A percentile compares a stretch with the other conserved stretches of the same genome.
Conservation (phyloP, 2,797 vertebrate genomes). For the Hoplostethus atlanticus region DNA sequence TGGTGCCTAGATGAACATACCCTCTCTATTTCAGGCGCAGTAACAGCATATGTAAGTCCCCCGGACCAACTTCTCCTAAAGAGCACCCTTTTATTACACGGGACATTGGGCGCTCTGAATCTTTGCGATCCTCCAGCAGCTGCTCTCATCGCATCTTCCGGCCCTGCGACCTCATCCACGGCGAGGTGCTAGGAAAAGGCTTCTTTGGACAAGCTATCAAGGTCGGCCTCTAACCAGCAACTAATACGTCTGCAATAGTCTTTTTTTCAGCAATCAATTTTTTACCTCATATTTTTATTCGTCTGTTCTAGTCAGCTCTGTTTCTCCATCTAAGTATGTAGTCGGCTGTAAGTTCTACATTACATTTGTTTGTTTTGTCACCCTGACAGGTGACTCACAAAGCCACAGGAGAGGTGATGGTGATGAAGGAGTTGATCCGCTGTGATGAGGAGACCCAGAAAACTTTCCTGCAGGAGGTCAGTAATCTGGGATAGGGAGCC, state of each 20-base stretch:
- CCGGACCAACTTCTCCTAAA: conserved; percentile 91
- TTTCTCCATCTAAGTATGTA: too few relatives aligned
- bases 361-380: conserved; percentile 13
- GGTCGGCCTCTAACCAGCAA: conserved; percentile 75
- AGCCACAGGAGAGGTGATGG: conserved; percentile 97
- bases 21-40: conserved; percentile 84
- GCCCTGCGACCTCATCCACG: conserved; percentile 93
- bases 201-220: conserved; percentile 97
- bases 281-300: neutral
- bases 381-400: conserved; percentile 91
- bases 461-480: conserved; percentile 94
- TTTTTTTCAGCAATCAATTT: neutral
- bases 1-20: neutral
- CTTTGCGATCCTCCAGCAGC: conserved; percentile 90
- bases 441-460: conserved; percentile 97
- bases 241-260: neutral
- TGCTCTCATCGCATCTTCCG: conserved; percentile 95
- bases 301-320: neutral
- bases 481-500: conserved; percentile 52
- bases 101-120: conserved; percentile 93
- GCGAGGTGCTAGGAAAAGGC: conserved; percentile 94
- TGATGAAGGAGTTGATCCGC: conserved; percentile 97
- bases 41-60: conserved; percentile 94
- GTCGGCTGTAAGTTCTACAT: conserved; percentile 1
- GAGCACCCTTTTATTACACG: conserved; percentile 85